Base-by-base conservation (phyloP, 2,888 invertebrate genomes). In the Myopa tessellatipennis region DNA sequence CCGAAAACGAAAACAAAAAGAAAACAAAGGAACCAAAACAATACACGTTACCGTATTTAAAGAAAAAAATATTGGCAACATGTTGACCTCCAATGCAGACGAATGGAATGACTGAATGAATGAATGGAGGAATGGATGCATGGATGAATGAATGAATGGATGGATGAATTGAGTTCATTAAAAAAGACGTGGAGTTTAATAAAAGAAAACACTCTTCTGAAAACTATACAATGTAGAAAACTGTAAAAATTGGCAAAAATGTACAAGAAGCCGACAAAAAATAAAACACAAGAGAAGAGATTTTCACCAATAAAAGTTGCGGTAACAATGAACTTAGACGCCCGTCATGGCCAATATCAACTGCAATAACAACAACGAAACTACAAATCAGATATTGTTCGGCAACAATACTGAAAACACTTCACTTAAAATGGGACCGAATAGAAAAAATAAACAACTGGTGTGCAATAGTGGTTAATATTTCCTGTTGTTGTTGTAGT, bases 41-140 rank as follows among this genome's bases (percentile, higher is more conserved):
- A 38, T 45, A 45, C 16, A 55, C 55, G 55, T 71, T n/a, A 16
- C 10, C 38, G 10, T 16, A 36, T 65, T 65, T 50, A 40, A 26
- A 3, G 18, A 60, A 60, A 8, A 26, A 26, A 26, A 26, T 26
- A 55, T 55, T 55, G 55, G 55, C 55, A 16, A 74, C 69, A 74
- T 10, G 69, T 69, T 77, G 77, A 77, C 77, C 77, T 74, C 74
- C 73, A 77, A 69, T 60, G 3, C 3, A 45, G 45, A 52, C 50
- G 18, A 18, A 68, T 67, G 67, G n/a, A 55, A 55, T 50, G 50
- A n/a, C 10, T 55, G 8, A 55, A 34, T 36, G 4, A 38, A 67
- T 18, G 40, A 67, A 67, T 67, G 14, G 18, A 40, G 67, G 40
- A 16, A 45, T 45, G 45, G 45, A 6, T 8, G 45, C 45, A 45